Conservation (phyloP, 2,113 vertebrate species). For the Notarius lentiginosus region DNA sequence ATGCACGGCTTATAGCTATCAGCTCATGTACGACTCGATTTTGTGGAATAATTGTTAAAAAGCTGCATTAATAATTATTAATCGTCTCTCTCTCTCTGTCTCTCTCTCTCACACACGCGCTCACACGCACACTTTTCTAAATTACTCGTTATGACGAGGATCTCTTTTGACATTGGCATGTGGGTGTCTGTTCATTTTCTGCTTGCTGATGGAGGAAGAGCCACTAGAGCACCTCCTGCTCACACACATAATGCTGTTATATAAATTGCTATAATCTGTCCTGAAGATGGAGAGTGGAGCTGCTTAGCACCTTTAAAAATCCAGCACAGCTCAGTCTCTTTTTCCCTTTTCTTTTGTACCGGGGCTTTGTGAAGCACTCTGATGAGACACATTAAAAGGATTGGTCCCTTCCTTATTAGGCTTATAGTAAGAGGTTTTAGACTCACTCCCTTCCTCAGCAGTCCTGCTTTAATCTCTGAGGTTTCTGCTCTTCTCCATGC, state of each 20-base stretch:
- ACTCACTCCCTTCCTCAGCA: neutral
- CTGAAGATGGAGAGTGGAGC: conserved; percentile 8
- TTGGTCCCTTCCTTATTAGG: conserved; percentile 45
- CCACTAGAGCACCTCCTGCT: neutral
- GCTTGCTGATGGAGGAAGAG: neutral
- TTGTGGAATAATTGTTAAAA: neutral
- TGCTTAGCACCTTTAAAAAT: conserved; percentile 30
- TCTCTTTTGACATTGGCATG: neutral
- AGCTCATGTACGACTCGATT: no score
- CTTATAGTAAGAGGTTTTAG: conserved; percentile 43
- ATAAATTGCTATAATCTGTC: conserved; percentile 45
- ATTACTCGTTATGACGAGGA: neutral
- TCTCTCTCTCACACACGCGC: neutral
- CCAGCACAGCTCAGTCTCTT: conserved; percentile 5
- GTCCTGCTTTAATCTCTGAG: conserved; percentile 3
- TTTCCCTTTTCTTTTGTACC: neutral
- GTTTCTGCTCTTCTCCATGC: conserved; percentile 1
- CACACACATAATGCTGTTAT: conserved; percentile 24
- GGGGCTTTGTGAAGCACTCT: conserved; percentile 57
- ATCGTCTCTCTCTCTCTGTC: neutral
- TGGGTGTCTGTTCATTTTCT: conserved; percentile 19
- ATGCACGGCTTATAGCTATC: no score
- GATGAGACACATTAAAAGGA: conserved; percentile 64
- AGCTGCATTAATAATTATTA: neutral
- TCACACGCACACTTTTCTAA: neutral